Evolutionary conservation across 2,888 invertebrate genomes (phyloP).

Genomic region (Drosophila eohydei): DNA sequence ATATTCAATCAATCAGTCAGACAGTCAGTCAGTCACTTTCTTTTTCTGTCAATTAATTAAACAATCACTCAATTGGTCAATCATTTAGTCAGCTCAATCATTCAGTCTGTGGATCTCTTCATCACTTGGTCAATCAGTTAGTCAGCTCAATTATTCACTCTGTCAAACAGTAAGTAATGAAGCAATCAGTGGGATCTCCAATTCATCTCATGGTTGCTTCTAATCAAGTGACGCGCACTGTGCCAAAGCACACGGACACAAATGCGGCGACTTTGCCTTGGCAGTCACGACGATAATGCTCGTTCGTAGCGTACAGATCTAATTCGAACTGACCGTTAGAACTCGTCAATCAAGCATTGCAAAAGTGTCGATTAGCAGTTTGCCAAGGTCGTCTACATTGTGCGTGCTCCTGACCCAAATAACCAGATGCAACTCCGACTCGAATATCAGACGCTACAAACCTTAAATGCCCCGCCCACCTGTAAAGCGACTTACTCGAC

Average conservation of each 20-base stretch:
- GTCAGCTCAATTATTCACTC: no score
- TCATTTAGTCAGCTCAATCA: no score
- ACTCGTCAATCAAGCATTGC: slow-evolving; percentile 3
- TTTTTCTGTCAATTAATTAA: not conserved
- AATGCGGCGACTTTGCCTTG: not conserved
- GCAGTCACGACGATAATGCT: not conserved
- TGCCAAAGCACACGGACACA: not conserved
- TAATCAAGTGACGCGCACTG: not conserved
- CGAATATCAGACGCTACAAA: no score
- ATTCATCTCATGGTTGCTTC: not conserved
- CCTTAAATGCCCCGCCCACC: not conserved
- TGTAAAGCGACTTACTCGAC: not conserved
- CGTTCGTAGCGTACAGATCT: not conserved
- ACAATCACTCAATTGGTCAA: not conserved
- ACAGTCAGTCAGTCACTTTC: not conserved
- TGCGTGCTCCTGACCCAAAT: slow-evolving; percentile 23
- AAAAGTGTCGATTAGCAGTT: slow-evolving; percentile 17
- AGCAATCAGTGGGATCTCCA: not conserved
- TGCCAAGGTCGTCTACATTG: slow-evolving; percentile 20
- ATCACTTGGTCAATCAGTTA: not conserved
- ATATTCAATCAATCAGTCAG: not conserved
- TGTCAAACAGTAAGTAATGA: not conserved
- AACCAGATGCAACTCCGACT: not conserved
- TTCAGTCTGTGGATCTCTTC: not conserved
- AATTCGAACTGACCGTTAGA: slow-evolving; percentile 30